Conservation (phyloP, 2,888 invertebrate genomes). For the Synergus japonicus region DNA sequence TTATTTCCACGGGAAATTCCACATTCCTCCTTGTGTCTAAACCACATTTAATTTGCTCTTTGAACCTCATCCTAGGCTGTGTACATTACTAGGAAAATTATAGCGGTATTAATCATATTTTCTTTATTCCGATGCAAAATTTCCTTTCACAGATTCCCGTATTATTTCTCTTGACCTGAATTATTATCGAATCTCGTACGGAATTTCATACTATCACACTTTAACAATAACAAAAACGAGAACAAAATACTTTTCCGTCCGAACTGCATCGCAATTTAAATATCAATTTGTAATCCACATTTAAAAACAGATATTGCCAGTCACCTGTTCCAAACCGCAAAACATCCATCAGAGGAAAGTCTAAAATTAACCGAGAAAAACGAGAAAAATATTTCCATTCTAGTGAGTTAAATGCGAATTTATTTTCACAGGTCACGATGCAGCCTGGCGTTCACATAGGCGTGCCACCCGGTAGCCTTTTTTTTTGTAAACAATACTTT, state of each 20-base stretch:
- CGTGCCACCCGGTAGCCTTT: slow-evolving; percentile 38
- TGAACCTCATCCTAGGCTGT: neutral
- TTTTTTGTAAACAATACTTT: slow-evolving; percentile 61
- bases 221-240: neutral
- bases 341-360: slow-evolving; percentile 12
- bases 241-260: neutral
- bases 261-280: neutral
- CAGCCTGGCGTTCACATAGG: slow-evolving; percentile 1
- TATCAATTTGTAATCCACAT: neutral
- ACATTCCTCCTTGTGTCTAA: neutral
- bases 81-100: too few species aligned
- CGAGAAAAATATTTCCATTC: slow-evolving; percentile 34
- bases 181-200: neutral
- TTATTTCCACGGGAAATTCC: slow-evolving; percentile 55
- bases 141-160: too few species aligned
- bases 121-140: too few species aligned
- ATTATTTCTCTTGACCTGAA: neutral
- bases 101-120: too few species aligned
- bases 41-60: neutral
- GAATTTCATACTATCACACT: neutral
- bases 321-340: neutral
- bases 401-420: slow-evolving; percentile 37
- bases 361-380: slow-evolving; percentile 10
- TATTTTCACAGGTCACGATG: slow-evolving; percentile 36
- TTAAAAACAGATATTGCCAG: neutral